phyloP scores from a whole-genome alignment of 2,888 invertebrate genomes.

The Oithona nana region DNA sequence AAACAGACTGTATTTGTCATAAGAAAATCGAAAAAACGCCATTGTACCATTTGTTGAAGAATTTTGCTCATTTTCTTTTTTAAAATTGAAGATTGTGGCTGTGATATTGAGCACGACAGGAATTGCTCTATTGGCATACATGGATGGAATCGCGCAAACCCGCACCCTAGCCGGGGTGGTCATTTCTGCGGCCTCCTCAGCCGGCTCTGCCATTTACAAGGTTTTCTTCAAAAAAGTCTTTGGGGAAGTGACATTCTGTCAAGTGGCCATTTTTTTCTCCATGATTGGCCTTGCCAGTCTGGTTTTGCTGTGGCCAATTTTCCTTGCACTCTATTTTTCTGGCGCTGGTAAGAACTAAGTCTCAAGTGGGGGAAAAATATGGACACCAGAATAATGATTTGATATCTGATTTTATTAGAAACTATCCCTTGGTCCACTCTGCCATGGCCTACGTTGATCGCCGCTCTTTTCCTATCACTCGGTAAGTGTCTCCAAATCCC shows the following conservation, averaged over 20 bases:
- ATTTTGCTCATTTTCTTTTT: not conserved
- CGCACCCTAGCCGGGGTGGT: slow-evolving; percentile 77
- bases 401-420: not conserved
- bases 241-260: slow-evolving; percentile 76
- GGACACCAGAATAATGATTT: not conserved
- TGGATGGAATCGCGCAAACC: slow-evolving; percentile 81
- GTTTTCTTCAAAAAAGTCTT: slow-evolving; percentile 84
- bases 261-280: slow-evolving; percentile 80
- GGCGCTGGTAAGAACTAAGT: slow-evolving; percentile 42
- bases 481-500: too few relatives aligned
- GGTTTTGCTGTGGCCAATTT: slow-evolving; percentile 73
- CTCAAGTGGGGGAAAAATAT: not conserved
- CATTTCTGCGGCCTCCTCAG: slow-evolving; percentile 69
- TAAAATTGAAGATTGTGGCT: slow-evolving; percentile 56
- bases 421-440: not conserved
- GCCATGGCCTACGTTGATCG: not conserved
- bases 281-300: slow-evolving; percentile 73
- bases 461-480: not conserved
- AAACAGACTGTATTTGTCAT: too few relatives aligned
- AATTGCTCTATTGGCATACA: slow-evolving; percentile 75
- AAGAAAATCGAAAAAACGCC: too few relatives aligned
- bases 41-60: too few relatives aligned
- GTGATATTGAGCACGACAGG: slow-evolving; percentile 85
- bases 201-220: slow-evolving; percentile 86
- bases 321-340: slow-evolving; percentile 62